Conservation (phyloP, 92 coral and sea anemone genomes). For the Zoanthus sociatus region DNA sequence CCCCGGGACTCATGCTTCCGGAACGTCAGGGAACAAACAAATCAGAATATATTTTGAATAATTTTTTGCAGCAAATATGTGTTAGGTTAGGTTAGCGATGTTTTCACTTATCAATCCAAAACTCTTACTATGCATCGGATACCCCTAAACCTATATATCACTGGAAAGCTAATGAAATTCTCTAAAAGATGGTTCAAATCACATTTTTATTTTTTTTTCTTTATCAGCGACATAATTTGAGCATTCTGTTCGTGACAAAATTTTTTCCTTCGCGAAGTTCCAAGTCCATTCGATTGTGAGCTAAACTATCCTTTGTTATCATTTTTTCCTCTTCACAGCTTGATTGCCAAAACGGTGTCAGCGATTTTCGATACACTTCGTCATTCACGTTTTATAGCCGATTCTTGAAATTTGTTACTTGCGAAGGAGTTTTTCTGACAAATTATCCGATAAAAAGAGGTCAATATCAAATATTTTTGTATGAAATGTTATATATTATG, state of each 20-base stretch:
- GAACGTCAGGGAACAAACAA: too few species aligned
- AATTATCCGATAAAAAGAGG: not conserved
- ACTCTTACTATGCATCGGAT: not conserved
- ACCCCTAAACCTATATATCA: not conserved
- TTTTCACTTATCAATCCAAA: too few species aligned
- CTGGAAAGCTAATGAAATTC: not conserved
- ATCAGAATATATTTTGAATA: too few species aligned
- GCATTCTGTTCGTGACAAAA: not conserved
- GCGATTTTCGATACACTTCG: not conserved
- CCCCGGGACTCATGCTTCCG: too few species aligned
- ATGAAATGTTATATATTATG: too few species aligned
- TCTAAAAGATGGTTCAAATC: not conserved
- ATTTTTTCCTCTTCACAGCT: constrained; percentile 1
- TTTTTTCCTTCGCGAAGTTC: not conserved
- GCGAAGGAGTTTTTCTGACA: constrained; percentile 1
- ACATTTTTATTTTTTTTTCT: not conserved
- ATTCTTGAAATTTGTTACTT: not conserved
- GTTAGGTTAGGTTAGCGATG: not conserved
- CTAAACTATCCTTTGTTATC: constrained; percentile 1
- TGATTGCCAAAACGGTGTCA: constrained; percentile 2
- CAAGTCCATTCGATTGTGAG: not conserved
- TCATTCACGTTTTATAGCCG: not conserved
- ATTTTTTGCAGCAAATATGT: too few species aligned
- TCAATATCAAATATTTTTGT: too few species aligned
- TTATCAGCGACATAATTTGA: not conserved